phyloP scores from a whole-genome alignment of 2,113 vertebrate species.

The Nanorana parkeri region DNA sequence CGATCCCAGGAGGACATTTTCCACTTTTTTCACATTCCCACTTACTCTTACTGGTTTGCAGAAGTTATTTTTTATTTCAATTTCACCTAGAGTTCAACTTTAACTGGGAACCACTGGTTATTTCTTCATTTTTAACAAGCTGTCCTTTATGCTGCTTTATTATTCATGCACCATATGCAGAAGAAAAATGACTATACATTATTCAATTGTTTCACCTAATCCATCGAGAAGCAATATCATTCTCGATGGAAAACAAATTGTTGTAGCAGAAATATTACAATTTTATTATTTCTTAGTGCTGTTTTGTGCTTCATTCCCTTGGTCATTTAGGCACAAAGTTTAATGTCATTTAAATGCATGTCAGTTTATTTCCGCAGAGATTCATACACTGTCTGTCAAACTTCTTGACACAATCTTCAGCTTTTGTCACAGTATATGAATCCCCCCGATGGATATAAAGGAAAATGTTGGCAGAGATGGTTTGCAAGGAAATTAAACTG shows the following conservation, averaged over 20 bases:
- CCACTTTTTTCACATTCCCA: no score
- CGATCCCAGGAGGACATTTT: no score
- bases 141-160: neutral
- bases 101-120: neutral
- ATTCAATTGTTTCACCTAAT: conserved; percentile 24
- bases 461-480: neutral
- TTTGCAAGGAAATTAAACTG: conserved; percentile 22
- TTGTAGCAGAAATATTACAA: neutral
- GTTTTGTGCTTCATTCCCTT: conserved; percentile 2
- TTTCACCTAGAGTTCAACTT: no score
- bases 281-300: neutral
- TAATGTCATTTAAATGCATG: conserved; percentile 24
- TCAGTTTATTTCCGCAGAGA: conserved; percentile 1
- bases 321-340: neutral
- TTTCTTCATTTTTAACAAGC: neutral
- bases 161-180: neutral
- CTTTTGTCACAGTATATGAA: conserved; percentile 24
- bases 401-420: conserved; percentile 13
- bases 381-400: conserved; percentile 16
- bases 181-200: neutral
- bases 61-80: no score
- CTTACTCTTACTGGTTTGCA: no score
- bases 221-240: neutral
- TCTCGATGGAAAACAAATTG: conserved; percentile 1
- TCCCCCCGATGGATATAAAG: conserved; percentile 2